These are phyloP conservation scores for Conus ventricosus DNA, from an alignment of 1,140 invertebrate species.

Conservation along the genomic window DNA sequence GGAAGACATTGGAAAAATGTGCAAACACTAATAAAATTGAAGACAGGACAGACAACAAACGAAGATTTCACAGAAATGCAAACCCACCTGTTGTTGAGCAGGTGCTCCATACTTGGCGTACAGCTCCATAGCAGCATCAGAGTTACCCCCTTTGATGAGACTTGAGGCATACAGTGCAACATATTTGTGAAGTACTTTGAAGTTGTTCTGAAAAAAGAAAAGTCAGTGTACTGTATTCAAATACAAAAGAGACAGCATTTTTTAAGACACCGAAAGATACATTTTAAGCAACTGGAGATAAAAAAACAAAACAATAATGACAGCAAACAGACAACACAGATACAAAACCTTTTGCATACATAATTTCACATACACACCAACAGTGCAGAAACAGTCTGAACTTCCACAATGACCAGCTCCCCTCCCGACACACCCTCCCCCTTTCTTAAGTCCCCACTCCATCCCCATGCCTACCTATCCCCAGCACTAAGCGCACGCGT, in stretches of 20 bases:
- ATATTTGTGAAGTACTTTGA: conserved; percentile 88
- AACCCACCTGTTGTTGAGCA: conserved; percentile 78
- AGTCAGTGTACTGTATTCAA: not conserved
- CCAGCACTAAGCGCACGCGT: no score
- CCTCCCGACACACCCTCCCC: no score
- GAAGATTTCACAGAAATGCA: not conserved
- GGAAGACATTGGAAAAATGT: no score
- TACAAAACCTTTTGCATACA: no score
- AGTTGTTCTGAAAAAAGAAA: conserved; percentile 68
- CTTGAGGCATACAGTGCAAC: conserved; percentile 89
- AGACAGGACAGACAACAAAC: no score
- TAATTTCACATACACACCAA: no score
- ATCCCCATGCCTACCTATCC: no score
- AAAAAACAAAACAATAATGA: not conserved
- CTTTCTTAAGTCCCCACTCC: no score
- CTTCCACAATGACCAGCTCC: no score
- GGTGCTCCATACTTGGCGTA: conserved; percentile 88
- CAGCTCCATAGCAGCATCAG: conserved; percentile 81
- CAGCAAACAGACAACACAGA: not conserved
- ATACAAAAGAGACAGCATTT: not conserved
- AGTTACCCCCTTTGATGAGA: conserved; percentile 82
- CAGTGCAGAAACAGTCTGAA: no score
- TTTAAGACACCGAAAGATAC: not conserved
- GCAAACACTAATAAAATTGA: no score
- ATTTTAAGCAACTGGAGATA: no score